Conservation (phyloP, 2,113 vertebrate species). For the Regulus satrapa region DNA sequence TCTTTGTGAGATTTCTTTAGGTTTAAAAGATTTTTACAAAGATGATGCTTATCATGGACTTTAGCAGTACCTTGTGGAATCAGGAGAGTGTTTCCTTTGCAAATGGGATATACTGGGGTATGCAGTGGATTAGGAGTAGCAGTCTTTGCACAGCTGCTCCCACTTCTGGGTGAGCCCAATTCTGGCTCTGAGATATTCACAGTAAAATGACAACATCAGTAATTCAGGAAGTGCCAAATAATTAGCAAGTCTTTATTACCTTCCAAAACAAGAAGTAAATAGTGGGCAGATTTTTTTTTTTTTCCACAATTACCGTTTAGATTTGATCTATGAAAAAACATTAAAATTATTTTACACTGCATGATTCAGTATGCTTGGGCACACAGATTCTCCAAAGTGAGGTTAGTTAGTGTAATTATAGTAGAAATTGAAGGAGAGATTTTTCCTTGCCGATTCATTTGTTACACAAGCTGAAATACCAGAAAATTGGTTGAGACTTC, state of each 20-base stretch:
- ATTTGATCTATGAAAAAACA: neutral
- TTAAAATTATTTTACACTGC: neutral
- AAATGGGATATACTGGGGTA: neutral
- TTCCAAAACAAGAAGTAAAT: neutral
- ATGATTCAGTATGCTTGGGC: fast-evolving
- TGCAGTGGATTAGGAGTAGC: neutral
- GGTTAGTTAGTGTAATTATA: neutral
- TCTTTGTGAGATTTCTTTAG: neutral
- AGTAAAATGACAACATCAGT: neutral
- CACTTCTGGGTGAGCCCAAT: neutral
- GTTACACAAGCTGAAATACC: neutral
- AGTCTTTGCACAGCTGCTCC: neutral
- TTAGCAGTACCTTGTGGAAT: neutral
- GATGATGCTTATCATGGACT: neutral
- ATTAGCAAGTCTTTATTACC: neutral
- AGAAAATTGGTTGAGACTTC: neutral
- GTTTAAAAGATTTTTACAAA: neutral
- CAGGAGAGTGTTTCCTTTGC: neutral
- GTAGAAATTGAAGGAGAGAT: neutral
- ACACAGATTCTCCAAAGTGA: neutral
- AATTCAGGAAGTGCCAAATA: neutral
- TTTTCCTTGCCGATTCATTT: neutral
- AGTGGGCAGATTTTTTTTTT: neutral
- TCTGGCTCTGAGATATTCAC: neutral
- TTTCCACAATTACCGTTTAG: neutral